Evolutionary conservation across 1,140 invertebrate genomes (phyloP), one percentile per base, ranked within the genome.

Genomic region (Apocrypta bakeri): DNA sequence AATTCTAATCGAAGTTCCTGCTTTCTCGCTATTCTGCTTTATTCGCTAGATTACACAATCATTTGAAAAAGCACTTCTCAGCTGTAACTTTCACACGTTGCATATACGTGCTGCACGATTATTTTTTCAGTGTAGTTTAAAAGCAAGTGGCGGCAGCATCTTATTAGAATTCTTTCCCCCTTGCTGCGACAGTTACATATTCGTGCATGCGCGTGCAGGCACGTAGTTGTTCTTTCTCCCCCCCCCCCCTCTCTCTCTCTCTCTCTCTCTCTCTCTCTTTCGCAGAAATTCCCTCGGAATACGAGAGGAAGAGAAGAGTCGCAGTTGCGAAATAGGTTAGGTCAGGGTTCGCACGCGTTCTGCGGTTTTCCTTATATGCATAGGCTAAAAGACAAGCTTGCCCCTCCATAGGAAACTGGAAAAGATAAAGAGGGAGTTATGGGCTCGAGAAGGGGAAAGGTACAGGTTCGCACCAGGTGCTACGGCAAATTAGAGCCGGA

Each of bases 401-500:
- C 48, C 48, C 48, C 48, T 56, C 48, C n/a, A 56, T 56, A 37
- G 3, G 17, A 17, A n/a, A n/a, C n/a, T n/a, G n/a, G n/a, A n/a
- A n/a, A n/a, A n/a, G n/a, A n/a, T n/a, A n/a, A n/a, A n/a, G n/a
- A n/a, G n/a, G n/a, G n/a, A n/a, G n/a, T n/a, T n/a, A n/a, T n/a
- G n/a, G n/a, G n/a, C n/a, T n/a, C n/a, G n/a, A n/a, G n/a, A n/a
- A n/a, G n/a, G n/a, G n/a, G 29, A 14, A 21, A 42, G 61, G 61
- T 40, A 8, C 33, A 66, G 40, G 74, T 76, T n/a, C n/a, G 82
- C 83, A 82, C 82, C 84, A 84, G 85, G 86, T 84, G 86, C 80
- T 71, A 73, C 83, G 79, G 83, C 84, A 84, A 85, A 86, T 86
- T 85, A 79, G 73, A 72, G 40, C 61, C 48, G 79, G 81, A 86